These are phyloP conservation scores for Dysmachus trigonus DNA, from an alignment of 2,888 invertebrate species.

Conservation along the genomic window DNA sequence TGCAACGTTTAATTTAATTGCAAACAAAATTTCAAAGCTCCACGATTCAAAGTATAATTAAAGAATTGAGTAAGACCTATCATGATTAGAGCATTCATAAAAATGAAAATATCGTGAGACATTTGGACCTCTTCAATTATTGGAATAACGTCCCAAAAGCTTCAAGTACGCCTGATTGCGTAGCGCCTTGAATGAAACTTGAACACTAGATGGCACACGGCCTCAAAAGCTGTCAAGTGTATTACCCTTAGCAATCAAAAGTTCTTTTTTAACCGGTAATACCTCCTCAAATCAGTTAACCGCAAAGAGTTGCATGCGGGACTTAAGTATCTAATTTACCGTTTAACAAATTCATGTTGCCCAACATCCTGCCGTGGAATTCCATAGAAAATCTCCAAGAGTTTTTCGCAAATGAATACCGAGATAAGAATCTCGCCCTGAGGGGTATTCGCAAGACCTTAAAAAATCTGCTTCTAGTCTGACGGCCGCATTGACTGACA, in stretches of 20 bases:
- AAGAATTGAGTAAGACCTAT: neutral
- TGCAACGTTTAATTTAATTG: neutral
- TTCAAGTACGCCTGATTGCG: neutral
- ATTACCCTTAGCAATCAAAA: neutral
- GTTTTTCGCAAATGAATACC: conserved; percentile 9
- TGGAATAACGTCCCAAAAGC: neutral
- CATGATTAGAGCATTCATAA: neutral
- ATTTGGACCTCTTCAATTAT: neutral
- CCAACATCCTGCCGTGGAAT: conserved; percentile 13
- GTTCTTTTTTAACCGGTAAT: neutral
- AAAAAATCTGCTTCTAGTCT: neutral
- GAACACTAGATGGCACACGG: neutral
- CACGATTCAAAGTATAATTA: neutral
- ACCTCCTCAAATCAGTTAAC: neutral
- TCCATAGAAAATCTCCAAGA: neutral
- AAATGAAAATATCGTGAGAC: neutral
- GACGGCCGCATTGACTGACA: neutral
- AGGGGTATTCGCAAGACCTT: conserved; percentile 16
- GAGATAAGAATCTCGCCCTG: neutral
- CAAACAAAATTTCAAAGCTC: neutral
- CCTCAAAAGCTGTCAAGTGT: neutral
- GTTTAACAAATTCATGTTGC: conserved; percentile 16
- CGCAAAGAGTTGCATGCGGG: neutral
- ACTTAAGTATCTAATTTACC: neutral
- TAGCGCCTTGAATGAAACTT: neutral